Evolutionary conservation across 2,113 vertebrate species (phyloP).

Genomic region (Leptobrachium ailaonicum): DNA sequence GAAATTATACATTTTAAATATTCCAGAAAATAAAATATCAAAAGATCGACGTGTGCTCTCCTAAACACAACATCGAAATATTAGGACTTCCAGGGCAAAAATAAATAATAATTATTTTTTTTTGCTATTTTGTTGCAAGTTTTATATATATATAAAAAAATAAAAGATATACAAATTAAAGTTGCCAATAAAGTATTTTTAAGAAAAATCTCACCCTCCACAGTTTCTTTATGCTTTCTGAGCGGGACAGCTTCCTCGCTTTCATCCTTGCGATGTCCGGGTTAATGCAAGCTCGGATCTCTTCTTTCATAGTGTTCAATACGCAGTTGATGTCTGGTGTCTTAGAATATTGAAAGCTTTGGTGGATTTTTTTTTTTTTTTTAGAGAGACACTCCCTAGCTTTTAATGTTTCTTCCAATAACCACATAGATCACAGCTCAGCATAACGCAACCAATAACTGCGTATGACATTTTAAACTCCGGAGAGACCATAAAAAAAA

Average conservation of each 20-base stretch:
- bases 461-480: conserved; percentile 60
- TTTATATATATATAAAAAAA: too few relatives aligned
- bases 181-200: too few relatives aligned
- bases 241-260: conserved; percentile 71
- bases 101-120: too few relatives aligned
- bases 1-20: too few relatives aligned
- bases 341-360: conserved; percentile 51
- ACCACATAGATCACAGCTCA: conserved; percentile 74
- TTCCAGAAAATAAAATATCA: too few relatives aligned
- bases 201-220: conserved; percentile 82
- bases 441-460: conserved; percentile 73
- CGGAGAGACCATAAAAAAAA: conserved; percentile 52
- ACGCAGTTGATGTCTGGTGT: conserved; percentile 52
- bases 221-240: conserved; percentile 80
- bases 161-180: too few relatives aligned
- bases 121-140: too few relatives aligned
- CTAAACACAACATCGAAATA: too few relatives aligned
- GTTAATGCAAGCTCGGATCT: background rate
- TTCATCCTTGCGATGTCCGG: conserved; percentile 20
- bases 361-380: conserved; percentile 54
- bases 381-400: conserved; percentile 75
- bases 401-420: conserved; percentile 72
- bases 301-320: background rate
- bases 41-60: too few relatives aligned
- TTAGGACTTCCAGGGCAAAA: too few relatives aligned